A percentile compares a stretch with the other conserved stretches of the same genome.
Evolutionary conservation across 2,888 invertebrate species (phyloP).

Genomic region (Erebia aethiops): DNA sequence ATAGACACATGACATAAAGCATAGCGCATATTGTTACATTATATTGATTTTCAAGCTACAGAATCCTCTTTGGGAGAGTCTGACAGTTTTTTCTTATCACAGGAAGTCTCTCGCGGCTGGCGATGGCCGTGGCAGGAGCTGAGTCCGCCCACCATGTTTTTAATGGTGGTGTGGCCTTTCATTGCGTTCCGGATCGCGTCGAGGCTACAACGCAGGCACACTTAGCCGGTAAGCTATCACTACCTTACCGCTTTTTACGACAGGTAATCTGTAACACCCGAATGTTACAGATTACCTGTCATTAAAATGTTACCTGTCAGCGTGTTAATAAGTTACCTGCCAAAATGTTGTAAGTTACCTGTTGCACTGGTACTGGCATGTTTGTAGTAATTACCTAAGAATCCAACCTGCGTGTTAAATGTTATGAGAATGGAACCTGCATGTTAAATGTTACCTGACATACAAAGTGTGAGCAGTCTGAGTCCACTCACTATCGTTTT

Average conservation of each 20-base stretch:
- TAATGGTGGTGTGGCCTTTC: constrained; percentile 87
- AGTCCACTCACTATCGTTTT: constrained; percentile 80
- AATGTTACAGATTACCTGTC: constrained; percentile 3
- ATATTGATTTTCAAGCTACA: too few relatives aligned
- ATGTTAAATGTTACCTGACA: background rate
- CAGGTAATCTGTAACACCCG: too few relatives aligned
- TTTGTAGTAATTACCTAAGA: too few relatives aligned
- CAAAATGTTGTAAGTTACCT: background rate
- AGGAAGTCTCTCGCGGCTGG: constrained; percentile 64
- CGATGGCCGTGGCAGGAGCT: constrained; percentile 86
- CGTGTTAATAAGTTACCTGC: background rate
- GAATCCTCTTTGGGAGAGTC: too few relatives aligned
- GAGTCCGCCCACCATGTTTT: constrained; percentile 76
- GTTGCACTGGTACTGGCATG: background rate
- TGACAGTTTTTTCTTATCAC: constrained; percentile 25
- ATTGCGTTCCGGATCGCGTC: constrained; percentile 72
- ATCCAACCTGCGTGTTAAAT: background rate
- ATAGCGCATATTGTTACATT: too few relatives aligned
- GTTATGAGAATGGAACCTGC: background rate
- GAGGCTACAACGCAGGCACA: constrained; percentile 46
- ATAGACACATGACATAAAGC: too few relatives aligned
- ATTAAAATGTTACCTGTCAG: background rate
- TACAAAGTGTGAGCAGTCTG: background rate
- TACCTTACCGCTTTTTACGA: too few relatives aligned
- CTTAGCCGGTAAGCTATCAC: constrained; percentile 43